These are phyloP conservation scores for Seira sanloemensis DNA, from an alignment of 2,888 invertebrate genomes.

Conservation along the genomic window DNA sequence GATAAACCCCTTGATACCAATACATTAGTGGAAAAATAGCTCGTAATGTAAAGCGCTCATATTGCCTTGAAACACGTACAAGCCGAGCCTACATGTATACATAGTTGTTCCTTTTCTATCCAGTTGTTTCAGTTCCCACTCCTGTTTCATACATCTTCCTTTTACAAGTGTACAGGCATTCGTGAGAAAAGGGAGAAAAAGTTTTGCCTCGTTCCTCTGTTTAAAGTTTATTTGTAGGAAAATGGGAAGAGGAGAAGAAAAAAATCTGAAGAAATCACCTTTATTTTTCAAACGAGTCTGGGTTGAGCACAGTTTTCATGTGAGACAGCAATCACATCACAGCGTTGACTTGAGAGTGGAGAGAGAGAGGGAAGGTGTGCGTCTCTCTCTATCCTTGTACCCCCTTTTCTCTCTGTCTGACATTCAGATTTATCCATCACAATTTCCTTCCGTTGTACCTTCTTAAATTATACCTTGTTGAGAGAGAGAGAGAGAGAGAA, in stretches of 20 bases:
- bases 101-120: slow-evolving; percentile 11
- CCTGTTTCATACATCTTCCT: not conserved
- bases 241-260: slow-evolving; percentile 5
- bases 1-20: slow-evolving; percentile 5
- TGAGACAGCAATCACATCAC: slow-evolving; percentile 38
- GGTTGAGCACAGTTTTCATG: slow-evolving; percentile 51
- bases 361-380: not conserved
- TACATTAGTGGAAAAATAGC: not conserved
- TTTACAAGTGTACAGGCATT: not conserved
- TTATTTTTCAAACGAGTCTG: slow-evolving; percentile 28
- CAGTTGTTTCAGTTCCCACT: slow-evolving; percentile 54
- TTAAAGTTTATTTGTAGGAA: not conserved
- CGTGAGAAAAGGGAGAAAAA: slow-evolving; percentile 12
- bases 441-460: slow-evolving; percentile 56
- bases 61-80: not conserved
- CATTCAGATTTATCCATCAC: slow-evolving; percentile 62
- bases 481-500: slow-evolving; percentile 7
- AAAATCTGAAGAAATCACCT: slow-evolving; percentile 33
- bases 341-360: not conserved
- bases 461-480: slow-evolving; percentile 54
- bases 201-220: not conserved
- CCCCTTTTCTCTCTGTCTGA: slow-evolving; percentile 25
- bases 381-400: not conserved
- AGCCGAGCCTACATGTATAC: too few species aligned
- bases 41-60: not conserved